Evolutionary conservation across 2,113 vertebrate species (phyloP).

Genomic region (Cinclus cinclus): DNA sequence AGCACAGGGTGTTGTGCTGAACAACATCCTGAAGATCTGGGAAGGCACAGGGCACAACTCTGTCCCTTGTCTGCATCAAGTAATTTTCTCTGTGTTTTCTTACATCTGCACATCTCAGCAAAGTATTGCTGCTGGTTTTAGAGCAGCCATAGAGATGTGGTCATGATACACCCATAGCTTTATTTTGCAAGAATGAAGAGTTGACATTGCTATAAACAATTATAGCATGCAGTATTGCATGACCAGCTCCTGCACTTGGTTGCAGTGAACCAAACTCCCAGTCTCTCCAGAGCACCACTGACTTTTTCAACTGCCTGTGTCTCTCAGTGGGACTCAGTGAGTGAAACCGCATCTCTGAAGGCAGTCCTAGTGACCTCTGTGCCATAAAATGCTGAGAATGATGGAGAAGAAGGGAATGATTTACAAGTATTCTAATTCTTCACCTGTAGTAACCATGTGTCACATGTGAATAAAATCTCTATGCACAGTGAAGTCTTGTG

Average conservation of each 20-base stretch:
- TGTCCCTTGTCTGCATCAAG: not conserved
- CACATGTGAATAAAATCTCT: not conserved
- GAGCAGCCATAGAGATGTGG: not conserved
- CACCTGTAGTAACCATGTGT: not conserved
- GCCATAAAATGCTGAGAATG: not conserved
- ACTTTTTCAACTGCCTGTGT: not conserved
- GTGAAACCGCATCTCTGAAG: not conserved
- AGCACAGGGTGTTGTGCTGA: not conserved
- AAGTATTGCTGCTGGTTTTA: not conserved
- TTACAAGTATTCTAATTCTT: not conserved
- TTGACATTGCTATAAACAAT: not conserved
- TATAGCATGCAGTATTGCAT: not conserved
- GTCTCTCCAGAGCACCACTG: not conserved
- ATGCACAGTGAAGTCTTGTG: not conserved
- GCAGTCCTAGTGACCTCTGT: not conserved
- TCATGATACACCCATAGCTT: not conserved
- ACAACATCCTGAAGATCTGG: not conserved
- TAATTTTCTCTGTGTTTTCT: not conserved
- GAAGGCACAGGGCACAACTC: not conserved
- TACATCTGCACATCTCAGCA: not conserved
- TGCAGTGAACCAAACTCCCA: not conserved
- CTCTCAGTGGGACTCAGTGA: not conserved
- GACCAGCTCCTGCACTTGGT: not conserved
- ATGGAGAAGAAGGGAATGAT: not conserved
- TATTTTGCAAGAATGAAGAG: not conserved